phyloP scores from a whole-genome alignment of 2,888 invertebrate genomes.

The Trilocha varians region DNA sequence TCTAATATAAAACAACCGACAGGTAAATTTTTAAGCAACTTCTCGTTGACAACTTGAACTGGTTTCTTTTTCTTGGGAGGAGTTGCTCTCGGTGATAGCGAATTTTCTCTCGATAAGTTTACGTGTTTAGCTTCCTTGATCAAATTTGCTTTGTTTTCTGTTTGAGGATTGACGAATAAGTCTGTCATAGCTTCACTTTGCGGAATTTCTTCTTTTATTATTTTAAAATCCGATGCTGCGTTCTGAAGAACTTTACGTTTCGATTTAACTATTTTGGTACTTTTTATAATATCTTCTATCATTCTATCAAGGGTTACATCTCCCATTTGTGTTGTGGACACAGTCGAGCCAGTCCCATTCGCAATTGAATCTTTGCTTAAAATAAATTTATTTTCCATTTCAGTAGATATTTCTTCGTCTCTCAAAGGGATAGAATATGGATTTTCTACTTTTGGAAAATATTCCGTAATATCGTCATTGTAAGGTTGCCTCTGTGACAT shows the following conservation, averaged over 20 bases:
- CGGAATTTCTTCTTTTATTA: conserved; percentile 41
- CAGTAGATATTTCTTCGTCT: conserved; percentile 62
- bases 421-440: conserved; percentile 48
- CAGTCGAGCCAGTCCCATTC: conserved; percentile 54
- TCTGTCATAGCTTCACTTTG: conserved; percentile 44
- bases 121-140: conserved; percentile 63
- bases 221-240: conserved; percentile 18
- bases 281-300: conserved; percentile 76
- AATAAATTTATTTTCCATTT: conserved; percentile 69
- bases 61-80: conserved; percentile 48
- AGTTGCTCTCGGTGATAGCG: conserved; percentile 53
- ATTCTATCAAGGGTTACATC: conserved; percentile 72
- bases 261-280: conserved; percentile 65
- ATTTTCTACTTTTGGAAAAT: conserved; percentile 65
- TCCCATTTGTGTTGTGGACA: conserved; percentile 69
- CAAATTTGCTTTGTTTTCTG: conserved; percentile 52
- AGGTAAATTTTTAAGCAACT: conserved; percentile 55
- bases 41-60: conserved; percentile 47
- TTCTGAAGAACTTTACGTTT: conserved; percentile 49
- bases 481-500: conserved; percentile 41
- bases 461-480: conserved; percentile 60
- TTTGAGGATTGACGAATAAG: conserved; percentile 55
- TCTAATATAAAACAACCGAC: conserved; percentile 63
- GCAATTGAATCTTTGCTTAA: conserved; percentile 45
- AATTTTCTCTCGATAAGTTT: conserved; percentile 58